Conservation (phyloP, 2,797 vertebrate species). For the Coendou prehensilis region DNA sequence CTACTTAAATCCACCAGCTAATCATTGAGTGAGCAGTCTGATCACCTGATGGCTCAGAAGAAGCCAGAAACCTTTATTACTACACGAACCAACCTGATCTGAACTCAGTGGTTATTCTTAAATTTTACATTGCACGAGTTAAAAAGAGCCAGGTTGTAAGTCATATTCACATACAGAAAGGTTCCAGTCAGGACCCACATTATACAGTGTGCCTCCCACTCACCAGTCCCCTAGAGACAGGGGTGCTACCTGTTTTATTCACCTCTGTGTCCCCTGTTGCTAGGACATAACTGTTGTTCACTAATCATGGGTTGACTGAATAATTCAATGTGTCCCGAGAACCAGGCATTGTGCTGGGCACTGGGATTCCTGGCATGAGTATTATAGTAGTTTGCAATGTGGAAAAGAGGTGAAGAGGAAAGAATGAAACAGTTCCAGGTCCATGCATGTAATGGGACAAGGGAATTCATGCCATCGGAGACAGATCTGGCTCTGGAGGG, state of each 20-base stretch:
- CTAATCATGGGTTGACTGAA: background rate
- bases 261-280: background rate
- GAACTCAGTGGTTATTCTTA: background rate
- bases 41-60: background rate
- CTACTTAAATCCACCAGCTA: background rate
- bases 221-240: fast-evolving
- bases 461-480: background rate
- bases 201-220: background rate
- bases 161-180: background rate
- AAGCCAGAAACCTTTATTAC: background rate
- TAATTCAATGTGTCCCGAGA: background rate
- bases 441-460: background rate
- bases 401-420: background rate
- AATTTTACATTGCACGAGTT: background rate
- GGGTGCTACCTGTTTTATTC: background rate
- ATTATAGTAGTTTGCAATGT: no score
- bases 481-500: background rate
- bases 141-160: background rate
- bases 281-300: background rate
- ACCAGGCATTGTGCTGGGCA: background rate
- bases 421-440: fast-evolving
- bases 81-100: background rate
- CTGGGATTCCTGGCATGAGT: background rate
- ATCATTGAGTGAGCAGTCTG: background rate
- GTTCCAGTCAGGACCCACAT: no score